Evolutionary conservation across 2,797 vertebrate species (phyloP).

Genomic region (Paedocypris micromegethes): DNA sequence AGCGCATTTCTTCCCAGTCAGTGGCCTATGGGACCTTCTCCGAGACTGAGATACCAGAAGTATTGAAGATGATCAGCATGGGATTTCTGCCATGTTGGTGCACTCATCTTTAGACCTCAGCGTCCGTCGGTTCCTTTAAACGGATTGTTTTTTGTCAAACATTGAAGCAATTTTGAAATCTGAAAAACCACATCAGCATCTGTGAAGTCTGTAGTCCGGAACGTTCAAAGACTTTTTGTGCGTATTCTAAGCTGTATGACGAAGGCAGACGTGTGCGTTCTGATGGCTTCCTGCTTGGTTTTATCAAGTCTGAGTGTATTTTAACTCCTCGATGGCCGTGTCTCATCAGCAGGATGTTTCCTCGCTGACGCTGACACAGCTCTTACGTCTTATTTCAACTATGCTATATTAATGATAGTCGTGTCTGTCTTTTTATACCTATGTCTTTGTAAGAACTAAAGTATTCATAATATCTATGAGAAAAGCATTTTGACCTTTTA

Average conservation of each 20-base stretch:
- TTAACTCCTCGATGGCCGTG: constrained; percentile 49
- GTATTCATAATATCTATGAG: constrained; percentile 23
- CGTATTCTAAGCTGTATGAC: constrained; percentile 66
- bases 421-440: constrained; percentile 51
- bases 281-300: constrained; percentile 71
- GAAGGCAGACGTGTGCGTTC: constrained; percentile 63
- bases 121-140: too few species aligned
- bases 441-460: constrained; percentile 55
- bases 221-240: constrained; percentile 19
- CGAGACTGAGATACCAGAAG: constrained; percentile 44
- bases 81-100: constrained; percentile 9
- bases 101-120: constrained; percentile 16
- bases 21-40: not conserved
- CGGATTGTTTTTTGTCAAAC: too few species aligned
- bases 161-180: constrained; percentile 1
- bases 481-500: constrained; percentile 34
- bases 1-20: constrained; percentile 34
- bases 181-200: constrained; percentile 1
- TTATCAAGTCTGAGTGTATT: constrained; percentile 60
- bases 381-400: constrained; percentile 44
- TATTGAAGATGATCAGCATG: constrained; percentile 45
- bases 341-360: constrained; percentile 38
- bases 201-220: not conserved
- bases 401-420: constrained; percentile 53
- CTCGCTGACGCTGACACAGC: not conserved